Evolutionary conservation across 2,797 vertebrate species (phyloP), one percentile per base, ranked within the genome.

Genomic region (Pseudopleuronectes americanus): DNA sequence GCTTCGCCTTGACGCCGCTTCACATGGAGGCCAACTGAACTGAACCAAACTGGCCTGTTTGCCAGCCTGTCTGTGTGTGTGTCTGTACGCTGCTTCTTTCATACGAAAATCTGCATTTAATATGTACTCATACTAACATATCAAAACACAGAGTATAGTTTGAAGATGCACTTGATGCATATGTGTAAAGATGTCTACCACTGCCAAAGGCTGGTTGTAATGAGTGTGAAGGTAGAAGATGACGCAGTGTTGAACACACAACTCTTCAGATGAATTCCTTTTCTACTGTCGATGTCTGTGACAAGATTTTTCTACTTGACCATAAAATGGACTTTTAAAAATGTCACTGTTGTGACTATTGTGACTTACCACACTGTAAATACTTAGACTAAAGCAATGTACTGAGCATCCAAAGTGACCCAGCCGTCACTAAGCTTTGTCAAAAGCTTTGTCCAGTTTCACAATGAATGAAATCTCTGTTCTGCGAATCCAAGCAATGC

Each of bases 191-290:
- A 65, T 76, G n/a, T 79, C 56, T 64, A 70, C 45, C 68, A 64
- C 83, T 62, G 73, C 67, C 38, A 55, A 62, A 70, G 57, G 81
- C 77, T 85, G 80, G 63, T 82, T 72, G 78, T 73, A 62, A 70
- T 75, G 41, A 83, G 58, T 80, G 71, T 84, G 47, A 68, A 57
- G 16, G 63, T 70, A 90, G 84, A 71, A 73, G 68, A 68, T 71
- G 80, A 81, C 28, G 22, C 70, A 54, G 71, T 78, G 70, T 79
- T 80, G 68, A 81, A 77, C 74, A 64, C 71, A 69, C 54, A 48
- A 57, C 60, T 81, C 81, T 91, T 91, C 79, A 85, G 28, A 74
- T 82, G 38, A 87, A 90, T 91, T 91, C 87, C 86, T 92, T 90
- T 89, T 89, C 77, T 91, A 87, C 67, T 70, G 17, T 83, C 59